Base-by-base conservation (phyloP, 2,888 invertebrate species). In the Rutpela maculata region DNA sequence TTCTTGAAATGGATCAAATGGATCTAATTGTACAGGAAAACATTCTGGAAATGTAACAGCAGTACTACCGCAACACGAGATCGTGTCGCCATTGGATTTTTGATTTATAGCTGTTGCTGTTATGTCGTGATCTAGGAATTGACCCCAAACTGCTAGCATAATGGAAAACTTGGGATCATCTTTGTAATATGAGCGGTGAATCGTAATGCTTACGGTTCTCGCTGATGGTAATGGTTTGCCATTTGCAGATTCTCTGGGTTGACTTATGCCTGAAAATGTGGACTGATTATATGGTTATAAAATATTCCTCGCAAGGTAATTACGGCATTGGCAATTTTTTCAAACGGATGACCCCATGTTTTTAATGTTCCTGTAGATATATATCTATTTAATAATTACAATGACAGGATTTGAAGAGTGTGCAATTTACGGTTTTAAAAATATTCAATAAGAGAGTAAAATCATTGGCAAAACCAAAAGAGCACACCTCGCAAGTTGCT, bases 91-190 rank as follows among this genome's bases (percentile, higher is more conserved):
- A 86, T 96, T 94, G 72, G 90, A 89, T 90, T 95, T 94, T 86
- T 94, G 94, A 83, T 93, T 95, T 9, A 95, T 89, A 0, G 96
- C 96, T 0, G 96, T 97, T 7, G 96, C 95, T 0, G 96, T 96
- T 74, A 97, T 94, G 82, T 97, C 97, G 83, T 97, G 97, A 88
- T 97, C 96, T 15, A 97, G 86, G 89, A 97, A 97, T 90, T 97
- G 97, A 0, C 97, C 97, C 92, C 96, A 97, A 5, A 96, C 95
- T 0, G 97, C 96, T 78, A 97, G 88, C 95, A 97, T 95, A 0
- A 96, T 95, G 0, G 96, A 94, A 87, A 96, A 95, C 81, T 93
- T 91, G 0, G 94, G 93, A 88, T 96, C 96, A 66, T 93, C 93
- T 55, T 92, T 92, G 86, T 95, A 94, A 80, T 93, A 93, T 0